A percentile compares a stretch with the other conserved stretches of the same genome.
phyloP scores from a whole-genome alignment of 2,797 vertebrate genomes.

The Myotis myotis region DNA sequence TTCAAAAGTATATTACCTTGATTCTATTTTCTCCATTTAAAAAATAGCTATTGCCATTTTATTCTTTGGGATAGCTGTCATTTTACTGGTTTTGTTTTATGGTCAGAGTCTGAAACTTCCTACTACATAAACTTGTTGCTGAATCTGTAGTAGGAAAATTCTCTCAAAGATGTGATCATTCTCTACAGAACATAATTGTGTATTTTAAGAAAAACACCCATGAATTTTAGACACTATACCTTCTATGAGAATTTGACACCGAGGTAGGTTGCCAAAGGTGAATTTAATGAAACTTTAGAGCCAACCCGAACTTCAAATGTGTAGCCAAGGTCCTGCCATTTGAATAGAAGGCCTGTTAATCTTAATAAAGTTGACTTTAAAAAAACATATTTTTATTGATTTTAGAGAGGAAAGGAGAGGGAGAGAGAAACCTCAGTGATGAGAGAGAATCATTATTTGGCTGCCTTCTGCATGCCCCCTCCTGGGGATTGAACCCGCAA shows the following conservation, averaged over 20 bases:
- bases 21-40: constrained; percentile 34
- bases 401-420: too few species aligned
- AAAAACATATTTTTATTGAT: too few species aligned
- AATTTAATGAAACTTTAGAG: neutral
- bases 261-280: neutral
- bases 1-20: constrained; percentile 17
- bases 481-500: too few species aligned
- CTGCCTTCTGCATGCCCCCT: too few species aligned
- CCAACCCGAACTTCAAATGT: neutral
- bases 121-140: neutral
- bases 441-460: too few species aligned
- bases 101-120: neutral
- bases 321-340: neutral
- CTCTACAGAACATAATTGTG: neutral
- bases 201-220: constrained; percentile 11
- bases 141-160: constrained; percentile 7
- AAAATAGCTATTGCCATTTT: constrained; percentile 12
- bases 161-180: neutral
- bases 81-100: neutral
- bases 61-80: neutral
- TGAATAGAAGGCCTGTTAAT: neutral
- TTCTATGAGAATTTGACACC: constrained; percentile 15
- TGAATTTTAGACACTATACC: constrained; percentile 15
- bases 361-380: constrained; percentile 6
- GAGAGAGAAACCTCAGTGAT: too few species aligned